Conservation (phyloP, 2,888 invertebrate species). For the Amphipyra tragopoginis region DNA sequence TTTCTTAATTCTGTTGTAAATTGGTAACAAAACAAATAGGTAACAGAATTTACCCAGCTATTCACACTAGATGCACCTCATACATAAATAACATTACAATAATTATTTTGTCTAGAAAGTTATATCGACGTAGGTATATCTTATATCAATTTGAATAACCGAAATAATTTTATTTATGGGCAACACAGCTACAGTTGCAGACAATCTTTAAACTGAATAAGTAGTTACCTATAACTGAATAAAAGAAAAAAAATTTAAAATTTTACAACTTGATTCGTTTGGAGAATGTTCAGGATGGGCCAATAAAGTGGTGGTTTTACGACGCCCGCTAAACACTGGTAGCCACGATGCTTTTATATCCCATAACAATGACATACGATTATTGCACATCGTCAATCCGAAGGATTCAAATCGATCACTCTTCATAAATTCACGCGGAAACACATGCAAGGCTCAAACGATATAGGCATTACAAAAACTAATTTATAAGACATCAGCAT, state of each 20-base stretch:
- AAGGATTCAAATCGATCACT: constrained; percentile 65
- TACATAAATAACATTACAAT: background rate
- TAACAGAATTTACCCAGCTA: too few species aligned
- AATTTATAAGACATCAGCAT: background rate
- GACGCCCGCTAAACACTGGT: constrained; percentile 70
- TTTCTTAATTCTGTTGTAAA: too few species aligned
- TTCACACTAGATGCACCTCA: too few species aligned
- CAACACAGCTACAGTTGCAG: constrained; percentile 1
- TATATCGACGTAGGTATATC: constrained; percentile 16
- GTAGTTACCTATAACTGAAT: too few species aligned
- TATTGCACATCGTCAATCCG: constrained; percentile 69
- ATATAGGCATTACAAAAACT: too few species aligned
- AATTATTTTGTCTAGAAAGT: constrained; percentile 19
- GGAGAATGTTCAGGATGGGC: constrained; percentile 40
- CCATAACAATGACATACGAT: constrained; percentile 80
- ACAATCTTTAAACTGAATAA: background rate
- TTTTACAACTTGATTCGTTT: constrained; percentile 40
- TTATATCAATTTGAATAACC: constrained; percentile 25
- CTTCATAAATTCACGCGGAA: constrained; percentile 61
- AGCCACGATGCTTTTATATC: constrained; percentile 73
- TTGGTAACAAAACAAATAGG: too few species aligned
- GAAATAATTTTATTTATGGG: constrained; percentile 23
- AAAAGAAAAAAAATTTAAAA: constrained; percentile 27
- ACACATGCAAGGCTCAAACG: constrained; percentile 59
- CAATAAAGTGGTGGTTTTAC: constrained; percentile 67